A percentile compares a stretch with the other conserved stretches of the same genome.
These are phyloP conservation scores for Eptesicus fuscus DNA, from an alignment of 2,113 vertebrate species.

Conservation along the genomic window DNA sequence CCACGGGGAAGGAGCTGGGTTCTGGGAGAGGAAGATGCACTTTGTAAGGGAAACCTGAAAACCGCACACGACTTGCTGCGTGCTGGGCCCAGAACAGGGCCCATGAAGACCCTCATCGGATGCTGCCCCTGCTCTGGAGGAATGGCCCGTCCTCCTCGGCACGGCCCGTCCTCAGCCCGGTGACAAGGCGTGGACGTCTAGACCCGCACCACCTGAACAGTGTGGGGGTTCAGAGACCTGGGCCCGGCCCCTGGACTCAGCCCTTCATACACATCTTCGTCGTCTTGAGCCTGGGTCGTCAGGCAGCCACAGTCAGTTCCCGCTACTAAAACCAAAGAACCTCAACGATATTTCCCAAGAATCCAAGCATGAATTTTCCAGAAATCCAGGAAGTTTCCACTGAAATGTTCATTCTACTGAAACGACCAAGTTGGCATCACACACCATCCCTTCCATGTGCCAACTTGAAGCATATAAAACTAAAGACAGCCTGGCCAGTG, in stretches of 20 bases:
- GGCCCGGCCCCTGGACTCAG: too few relatives aligned
- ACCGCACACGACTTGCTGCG: background rate
- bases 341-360: background rate
- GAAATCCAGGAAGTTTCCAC: background rate
- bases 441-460: background rate
- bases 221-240: too few relatives aligned
- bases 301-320: background rate
- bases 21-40: conserved; percentile 65
- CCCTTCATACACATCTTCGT: background rate
- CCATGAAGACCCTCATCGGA: background rate
- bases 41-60: background rate
- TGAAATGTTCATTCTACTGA: background rate
- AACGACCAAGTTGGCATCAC: background rate
- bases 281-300: background rate
- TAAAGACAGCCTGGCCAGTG: background rate
- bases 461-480: background rate
- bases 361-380: background rate
- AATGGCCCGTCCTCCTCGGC: fast-evolving
- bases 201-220: background rate
- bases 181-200: background rate
- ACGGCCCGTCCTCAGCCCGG: background rate
- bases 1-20: conserved; percentile 44
- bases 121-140: too few relatives aligned
- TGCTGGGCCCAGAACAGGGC: background rate
- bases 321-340: background rate